phyloP scores from a whole-genome alignment of 35 echinoderm and acorn worm species.

The Lytechinus variegatus region DNA sequence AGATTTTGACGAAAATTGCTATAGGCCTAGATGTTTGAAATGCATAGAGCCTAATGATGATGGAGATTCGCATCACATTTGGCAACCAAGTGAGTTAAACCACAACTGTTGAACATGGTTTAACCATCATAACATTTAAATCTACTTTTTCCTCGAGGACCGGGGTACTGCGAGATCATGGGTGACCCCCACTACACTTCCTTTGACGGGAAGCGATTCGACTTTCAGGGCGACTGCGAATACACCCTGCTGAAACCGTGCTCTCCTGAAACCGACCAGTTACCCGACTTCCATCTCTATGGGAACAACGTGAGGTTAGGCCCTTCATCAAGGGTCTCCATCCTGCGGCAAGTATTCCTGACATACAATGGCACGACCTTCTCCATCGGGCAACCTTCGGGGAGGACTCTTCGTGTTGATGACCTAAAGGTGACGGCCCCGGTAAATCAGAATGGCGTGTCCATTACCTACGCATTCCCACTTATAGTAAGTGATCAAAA shows the following conservation, averaged over 20 bases:
- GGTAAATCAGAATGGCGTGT: neutral
- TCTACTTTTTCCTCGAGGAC: neutral
- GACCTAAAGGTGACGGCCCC: neutral
- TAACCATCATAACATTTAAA: too few species aligned
- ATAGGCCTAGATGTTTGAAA: too few species aligned
- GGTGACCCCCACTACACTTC: neutral
- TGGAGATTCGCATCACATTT: too few species aligned
- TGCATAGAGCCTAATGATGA: too few species aligned
- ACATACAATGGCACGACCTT: neutral
- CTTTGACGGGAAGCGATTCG: neutral
- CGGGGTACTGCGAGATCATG: neutral
- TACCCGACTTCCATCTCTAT: constrained; percentile 14
- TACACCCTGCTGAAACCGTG: neutral
- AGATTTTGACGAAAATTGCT: too few species aligned
- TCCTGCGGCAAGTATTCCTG: neutral
- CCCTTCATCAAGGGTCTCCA: neutral
- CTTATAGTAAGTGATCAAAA: neutral
- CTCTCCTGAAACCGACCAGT: neutral
- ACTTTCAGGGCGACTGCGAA: constrained; percentile 27
- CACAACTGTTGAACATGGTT: too few species aligned
- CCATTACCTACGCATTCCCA: neutral
- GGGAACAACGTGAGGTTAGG: neutral
- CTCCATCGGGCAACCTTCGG: neutral
- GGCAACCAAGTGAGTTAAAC: too few species aligned
- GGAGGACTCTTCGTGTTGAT: neutral